A percentile compares a stretch with the other conserved stretches of the same genome.
Conservation (phyloP, 1,140 invertebrate species). For the Lysiphlebus fabarum region DNA sequence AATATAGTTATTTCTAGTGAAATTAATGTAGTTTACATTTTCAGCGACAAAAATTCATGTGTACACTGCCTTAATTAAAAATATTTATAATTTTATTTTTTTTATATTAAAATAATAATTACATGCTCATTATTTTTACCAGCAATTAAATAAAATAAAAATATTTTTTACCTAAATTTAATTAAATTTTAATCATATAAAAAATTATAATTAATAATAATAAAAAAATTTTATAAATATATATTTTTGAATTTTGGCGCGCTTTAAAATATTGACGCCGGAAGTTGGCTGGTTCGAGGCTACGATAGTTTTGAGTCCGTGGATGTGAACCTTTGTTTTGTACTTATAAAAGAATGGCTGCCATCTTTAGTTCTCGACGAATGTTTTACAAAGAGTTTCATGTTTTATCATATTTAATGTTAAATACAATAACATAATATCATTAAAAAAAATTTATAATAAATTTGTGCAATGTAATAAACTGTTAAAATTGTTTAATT, state of each 20-base stretch:
- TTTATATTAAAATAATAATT: too few relatives aligned
- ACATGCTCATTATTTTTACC: too few relatives aligned
- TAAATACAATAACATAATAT: constrained; percentile 45
- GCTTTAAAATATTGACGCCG: constrained; percentile 35
- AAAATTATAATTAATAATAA: too few relatives aligned
- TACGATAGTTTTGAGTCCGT: constrained; percentile 48
- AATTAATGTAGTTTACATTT: too few relatives aligned
- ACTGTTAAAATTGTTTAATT: constrained; percentile 32
- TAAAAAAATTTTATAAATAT: not conserved
- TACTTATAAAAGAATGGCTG: constrained; percentile 52
- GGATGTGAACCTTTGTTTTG: constrained; percentile 57
- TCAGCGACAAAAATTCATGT: too few relatives aligned
- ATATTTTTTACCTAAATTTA: too few relatives aligned
- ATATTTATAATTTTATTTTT: too few relatives aligned
- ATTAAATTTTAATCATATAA: too few relatives aligned
- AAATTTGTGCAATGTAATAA: constrained; percentile 41
- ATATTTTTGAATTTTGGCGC: constrained; percentile 35
- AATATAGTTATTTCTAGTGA: too few relatives aligned
- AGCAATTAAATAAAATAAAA: too few relatives aligned
- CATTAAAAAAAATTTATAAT: constrained; percentile 30
- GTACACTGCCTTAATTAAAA: too few relatives aligned
- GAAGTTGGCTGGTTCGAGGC: constrained; percentile 47
- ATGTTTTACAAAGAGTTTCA: constrained; percentile 47
- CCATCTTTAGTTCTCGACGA: constrained; percentile 55
- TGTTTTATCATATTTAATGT: constrained; percentile 46